Base-by-base conservation (phyloP, 1,140 invertebrate genomes). In the Sitophilus oryzae region DNA sequence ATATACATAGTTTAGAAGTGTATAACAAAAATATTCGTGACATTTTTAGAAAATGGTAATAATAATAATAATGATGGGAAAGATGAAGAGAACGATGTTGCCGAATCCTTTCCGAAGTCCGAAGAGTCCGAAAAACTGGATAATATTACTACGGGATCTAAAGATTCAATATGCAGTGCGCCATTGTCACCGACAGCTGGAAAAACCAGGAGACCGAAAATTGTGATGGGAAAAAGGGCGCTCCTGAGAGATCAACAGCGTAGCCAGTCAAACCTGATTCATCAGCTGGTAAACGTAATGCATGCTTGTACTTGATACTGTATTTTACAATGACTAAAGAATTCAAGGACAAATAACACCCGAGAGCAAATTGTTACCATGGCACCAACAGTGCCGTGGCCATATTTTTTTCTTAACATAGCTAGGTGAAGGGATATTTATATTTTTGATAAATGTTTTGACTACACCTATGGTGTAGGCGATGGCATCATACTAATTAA, bases 281-380 rank as follows among this genome's bases (percentile, higher is more conserved):
- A 49, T 37, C 44, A 56, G 41, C 40, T 56, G 53, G 53, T 56
- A 56, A 56, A 56, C 35, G 53, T 56, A 56, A 56, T 56, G 52
- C 52, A 54, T 54, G 52, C 43, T 18, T 34, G 19, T 46, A 38
- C 3, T 36, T 20, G 9, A 40, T 14, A 15, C 14, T 40, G 14
- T 40, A n/a, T n/a, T n/a, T n/a, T n/a, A n/a, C n/a, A n/a, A n/a
- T n/a, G n/a, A n/a, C n/a, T n/a, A n/a, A n/a, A n/a, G n/a, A n/a
- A n/a, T n/a, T n/a, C n/a, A n/a, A n/a, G n/a, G n/a, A n/a, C n/a
- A n/a, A n/a, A n/a, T n/a, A n/a, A n/a, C n/a, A n/a, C n/a, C n/a
- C n/a, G n/a, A n/a, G n/a, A n/a, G n/a, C n/a, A n/a, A n/a, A n/a
- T n/a, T n/a, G n/a, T n/a, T n/a, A n/a, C n/a, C n/a, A n/a, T n/a